Percentiles rank a stretch among this genome's conserved stretches.
These are phyloP conservation scores for Sweltsa coloradensis DNA, from an alignment of 1,140 invertebrate genomes.

Conservation along the genomic window DNA sequence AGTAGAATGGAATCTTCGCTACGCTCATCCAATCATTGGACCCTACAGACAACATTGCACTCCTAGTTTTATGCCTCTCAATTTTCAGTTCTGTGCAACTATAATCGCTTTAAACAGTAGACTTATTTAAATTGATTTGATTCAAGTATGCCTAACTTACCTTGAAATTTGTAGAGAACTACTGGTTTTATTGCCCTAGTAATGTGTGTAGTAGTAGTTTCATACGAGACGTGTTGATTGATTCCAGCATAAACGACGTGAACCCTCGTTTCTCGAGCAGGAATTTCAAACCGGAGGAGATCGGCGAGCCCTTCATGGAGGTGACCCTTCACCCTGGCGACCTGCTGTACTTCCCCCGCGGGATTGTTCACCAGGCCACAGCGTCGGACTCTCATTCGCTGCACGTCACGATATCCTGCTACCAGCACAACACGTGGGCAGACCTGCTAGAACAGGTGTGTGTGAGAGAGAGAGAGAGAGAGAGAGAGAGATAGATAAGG, in stretches of 20 bases:
- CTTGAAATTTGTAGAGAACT: too few species aligned
- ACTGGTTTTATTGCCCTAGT: too few species aligned
- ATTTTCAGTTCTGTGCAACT: too few species aligned
- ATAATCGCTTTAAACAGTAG: too few species aligned
- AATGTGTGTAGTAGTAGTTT: too few species aligned
- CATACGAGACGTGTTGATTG: slow-evolving; percentile 4
- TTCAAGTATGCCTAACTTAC: too few species aligned
- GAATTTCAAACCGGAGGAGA: slow-evolving; percentile 68
- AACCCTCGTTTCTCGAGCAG: slow-evolving; percentile 69
- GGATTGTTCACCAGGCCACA: slow-evolving; percentile 87
- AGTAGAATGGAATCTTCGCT: too few species aligned
- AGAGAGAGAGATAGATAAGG: neutral
- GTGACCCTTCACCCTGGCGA: slow-evolving; percentile 74
- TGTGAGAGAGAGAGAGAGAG: neutral
- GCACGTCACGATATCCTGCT: slow-evolving; percentile 85
- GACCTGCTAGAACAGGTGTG: slow-evolving; percentile 68
- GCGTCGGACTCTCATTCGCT: slow-evolving; percentile 67
- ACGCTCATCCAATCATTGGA: too few species aligned
- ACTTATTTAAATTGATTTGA: too few species aligned
- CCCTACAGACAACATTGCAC: too few species aligned
- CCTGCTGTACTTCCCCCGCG: slow-evolving; percentile 83
- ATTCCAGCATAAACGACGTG: slow-evolving; percentile 38
- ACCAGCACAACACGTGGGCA: slow-evolving; percentile 81
- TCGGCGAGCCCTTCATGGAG: slow-evolving; percentile 72
- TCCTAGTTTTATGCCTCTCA: too few species aligned